These are phyloP conservation scores for Pseudochirops corinnae DNA, from an alignment of 2,797 vertebrate species.

Conservation along the genomic window DNA sequence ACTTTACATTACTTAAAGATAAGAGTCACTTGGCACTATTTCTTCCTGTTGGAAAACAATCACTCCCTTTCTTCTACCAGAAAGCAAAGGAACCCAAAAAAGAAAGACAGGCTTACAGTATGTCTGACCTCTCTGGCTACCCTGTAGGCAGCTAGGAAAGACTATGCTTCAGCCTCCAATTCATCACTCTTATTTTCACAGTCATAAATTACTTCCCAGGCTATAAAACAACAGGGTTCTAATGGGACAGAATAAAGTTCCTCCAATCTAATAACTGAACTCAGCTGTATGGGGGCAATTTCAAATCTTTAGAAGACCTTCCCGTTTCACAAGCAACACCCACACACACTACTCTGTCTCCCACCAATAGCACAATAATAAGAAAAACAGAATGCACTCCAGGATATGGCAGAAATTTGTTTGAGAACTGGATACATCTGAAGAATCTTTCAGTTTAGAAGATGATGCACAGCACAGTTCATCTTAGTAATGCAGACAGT, in stretches of 20 bases:
- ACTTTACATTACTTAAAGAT: conserved; percentile 44
- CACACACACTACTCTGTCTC: neutral
- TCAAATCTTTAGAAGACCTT: conserved; percentile 77
- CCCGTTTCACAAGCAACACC: conserved; percentile 52
- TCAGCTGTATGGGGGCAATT: conserved; percentile 77
- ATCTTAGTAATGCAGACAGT: neutral
- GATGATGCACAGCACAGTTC: neutral
- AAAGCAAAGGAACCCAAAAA: conserved; percentile 47
- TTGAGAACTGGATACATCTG: conserved; percentile 10
- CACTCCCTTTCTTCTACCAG: conserved; percentile 44
- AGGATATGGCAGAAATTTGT: conserved; percentile 42
- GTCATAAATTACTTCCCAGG: conserved; percentile 78
- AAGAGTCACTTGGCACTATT: conserved; percentile 48
- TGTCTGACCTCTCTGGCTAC: conserved; percentile 70
- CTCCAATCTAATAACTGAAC: conserved; percentile 76
- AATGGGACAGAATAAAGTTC: conserved; percentile 75
- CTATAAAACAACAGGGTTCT: conserved; percentile 79
- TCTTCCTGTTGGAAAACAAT: conserved; percentile 54
- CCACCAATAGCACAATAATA: conserved; percentile 44
- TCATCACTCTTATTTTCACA: conserved; percentile 77
- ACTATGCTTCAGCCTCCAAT: conserved; percentile 66
- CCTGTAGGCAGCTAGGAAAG: conserved; percentile 65
- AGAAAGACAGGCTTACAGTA: conserved; percentile 61
- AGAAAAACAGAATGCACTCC: conserved; percentile 26
- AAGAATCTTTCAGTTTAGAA: neutral